Conservation (phyloP, 2,888 invertebrate genomes). For the Taenaris catops region DNA sequence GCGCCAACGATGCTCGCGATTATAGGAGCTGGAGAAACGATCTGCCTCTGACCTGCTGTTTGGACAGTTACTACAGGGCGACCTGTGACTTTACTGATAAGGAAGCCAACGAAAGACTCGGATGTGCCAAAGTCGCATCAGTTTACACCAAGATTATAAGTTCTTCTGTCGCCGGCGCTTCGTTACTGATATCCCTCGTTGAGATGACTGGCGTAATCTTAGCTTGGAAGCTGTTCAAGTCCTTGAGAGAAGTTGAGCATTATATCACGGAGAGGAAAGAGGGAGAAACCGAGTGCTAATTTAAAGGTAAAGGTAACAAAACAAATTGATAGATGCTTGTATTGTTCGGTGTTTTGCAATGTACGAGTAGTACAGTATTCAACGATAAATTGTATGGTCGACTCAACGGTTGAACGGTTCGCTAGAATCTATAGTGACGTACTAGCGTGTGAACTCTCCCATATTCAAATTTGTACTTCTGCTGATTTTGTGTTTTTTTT, state of each 20-base stretch:
- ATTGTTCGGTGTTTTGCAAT: constrained; percentile 8
- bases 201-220: constrained; percentile 58
- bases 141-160: constrained; percentile 72
- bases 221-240: constrained; percentile 64
- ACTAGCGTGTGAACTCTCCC: constrained; percentile 8
- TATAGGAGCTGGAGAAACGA: constrained; percentile 71
- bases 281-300: constrained; percentile 69
- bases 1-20: constrained; percentile 69
- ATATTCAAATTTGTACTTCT: too few relatives aligned
- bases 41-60: constrained; percentile 61
- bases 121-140: constrained; percentile 72
- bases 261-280: constrained; percentile 68
- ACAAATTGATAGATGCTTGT: constrained; percentile 2
- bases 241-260: constrained; percentile 65
- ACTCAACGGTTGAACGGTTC: constrained; percentile 16
- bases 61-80: constrained; percentile 63
- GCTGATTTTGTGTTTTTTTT: too few relatives aligned
- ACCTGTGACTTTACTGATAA: constrained; percentile 71
- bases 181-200: constrained; percentile 53
- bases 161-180: constrained; percentile 64
- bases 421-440: constrained; percentile 14
- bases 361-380: constrained; percentile 5
- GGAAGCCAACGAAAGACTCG: constrained; percentile 68
- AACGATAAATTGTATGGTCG: constrained; percentile 4
- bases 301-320: constrained; percentile 25